Base-by-base conservation (phyloP, 2,888 invertebrate species). In the Heliconius erato region DNA sequence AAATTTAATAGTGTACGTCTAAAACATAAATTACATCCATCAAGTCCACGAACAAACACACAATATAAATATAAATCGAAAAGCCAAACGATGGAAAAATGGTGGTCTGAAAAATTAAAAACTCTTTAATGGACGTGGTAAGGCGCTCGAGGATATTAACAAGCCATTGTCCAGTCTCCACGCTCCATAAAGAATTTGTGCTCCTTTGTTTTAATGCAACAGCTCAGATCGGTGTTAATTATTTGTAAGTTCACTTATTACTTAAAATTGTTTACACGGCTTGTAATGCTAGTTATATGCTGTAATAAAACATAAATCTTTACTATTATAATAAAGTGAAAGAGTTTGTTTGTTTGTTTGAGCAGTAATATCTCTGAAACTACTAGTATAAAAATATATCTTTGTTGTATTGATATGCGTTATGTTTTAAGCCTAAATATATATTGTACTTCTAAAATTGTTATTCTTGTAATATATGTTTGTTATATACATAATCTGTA, bases 81-180 rank as follows among this genome's bases (percentile, higher is more conserved):
- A 54, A 80, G 26, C 26, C 40, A 76, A 28, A n/a, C n/a, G 35
- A 40, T 59, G 79, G 19, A 71, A 54, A 54, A 76, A 76, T 44
- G 44, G 26, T 71, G 28, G 28, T 69, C 44, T 59, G 71, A 68
- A 72, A 82, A 80, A 78, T 74, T 72, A 74, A 77, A 82, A 72
- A 72, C 67, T 40, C 72, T 65, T 77, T 79, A 81, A 84, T 81
- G 74, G 74, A 79, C 81, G 78, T 80, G 72, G 76, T 79, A 83
- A 83, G 77, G 79, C 69, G 68, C 74, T 78, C 78, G 83, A 85
- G 85, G 85, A 86, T 86, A 87, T 87, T 86, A 86, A 85, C 83
- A 84, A 84, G 78, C 76, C 79, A 85, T 86, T 86, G 85, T 86
- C 80, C 74, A 84, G 65, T 65, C 80, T 78, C 69, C 74, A 72